Evolutionary conservation across 1,140 invertebrate genomes (phyloP), one percentile per base, ranked within the genome.

Genomic region (Xylocopa sonorina): DNA sequence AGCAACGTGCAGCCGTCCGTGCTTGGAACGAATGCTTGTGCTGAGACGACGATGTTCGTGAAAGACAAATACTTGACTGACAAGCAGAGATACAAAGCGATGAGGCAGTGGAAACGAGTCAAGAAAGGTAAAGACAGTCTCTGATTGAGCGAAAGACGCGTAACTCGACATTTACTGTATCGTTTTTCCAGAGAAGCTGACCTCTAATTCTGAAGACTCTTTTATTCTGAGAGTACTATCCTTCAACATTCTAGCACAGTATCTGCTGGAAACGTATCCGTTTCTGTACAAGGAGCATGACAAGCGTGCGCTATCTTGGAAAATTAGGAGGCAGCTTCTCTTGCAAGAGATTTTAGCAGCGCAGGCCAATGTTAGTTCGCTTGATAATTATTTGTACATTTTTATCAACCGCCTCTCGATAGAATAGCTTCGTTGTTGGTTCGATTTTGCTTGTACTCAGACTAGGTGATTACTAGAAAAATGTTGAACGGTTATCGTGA

Each of bases 211-310:
- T 10, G 87, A 85, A 55, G 83, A 90, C 48, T 82, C 32, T 78
- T 93, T 89, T 91, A 93, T 87, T 81, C 81, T 88, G 14, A 89
- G 80, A 75, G 34, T 95, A 16, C 88, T 98, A 83, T 97, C 95
- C 0, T 99, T 98, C 89, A 99, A 99, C 92, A 95, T 99, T 48
- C 91, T 99, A 46, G 96, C 98, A 0, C 98, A 98, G 92, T 94
- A 95, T 81, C 92, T 98, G 41, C 81, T 99, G 51, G 94, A 96
- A 84, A 92, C 94, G 74, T 96, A 99, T 92, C 89, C 92, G 0
- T 94, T 96, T 89, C 92, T 99, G 5, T 99, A 99, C 86, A 91
- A 87, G 60, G 78, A 94, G 3, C 96, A 96, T 82, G 89, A 95
- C 53, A 88, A 89, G 34, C 78, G 92, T 38, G 93, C 94, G 62